Base-by-base conservation (phyloP, 2,888 invertebrate genomes). In the Penaeus monodon region DNA sequence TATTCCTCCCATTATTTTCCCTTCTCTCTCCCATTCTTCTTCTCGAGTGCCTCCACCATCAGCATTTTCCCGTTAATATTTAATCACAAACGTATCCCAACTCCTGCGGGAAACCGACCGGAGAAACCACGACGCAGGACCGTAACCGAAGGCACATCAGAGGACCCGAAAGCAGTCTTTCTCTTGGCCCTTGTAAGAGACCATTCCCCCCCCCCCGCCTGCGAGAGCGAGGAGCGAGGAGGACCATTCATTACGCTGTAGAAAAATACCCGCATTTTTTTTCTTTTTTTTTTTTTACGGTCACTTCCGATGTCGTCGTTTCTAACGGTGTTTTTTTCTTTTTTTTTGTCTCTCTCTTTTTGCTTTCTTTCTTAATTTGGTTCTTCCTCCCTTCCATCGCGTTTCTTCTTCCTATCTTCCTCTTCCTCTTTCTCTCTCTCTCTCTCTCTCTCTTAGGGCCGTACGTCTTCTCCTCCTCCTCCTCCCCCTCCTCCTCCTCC, bases 191-290 rank as follows among this genome's bases (percentile, higher is more conserved):
- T 57, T 57, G 17, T 0, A 3, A 57, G 57, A 57, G 57, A 1
- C 57, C 17, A 57, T 57, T 57, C 17, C 57, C 14, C 4, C 57
- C 17, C 57, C 14, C 4, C 57, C 57, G 57, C 3, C 14, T 57
- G 57, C 17, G 57, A 17, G 17, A 57, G 57, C 57, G 57, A n/a
- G 68, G 44, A 70, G 74, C 57, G 77, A 66, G 79, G 66, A 79
- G 57, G 78, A 49, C 70, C 84, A 79, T 84, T 84, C 84, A 79
- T 84, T 84, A 84, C 84, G 78, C 44, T 44, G 78, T 79, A 84
- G 78, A 78, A 78, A 84, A 84, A 84, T 78, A 84, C 70, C 29
- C 84, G 78, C 44, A 78, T 78, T 84, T 84, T 66, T 84, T 78
- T 33, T 73, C 6, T 33, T 14, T 17, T 27, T 27, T 27, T 22